Base-by-base conservation (phyloP, 2,888 invertebrate species). In the Hydrotaea cyrtoneurina region DNA sequence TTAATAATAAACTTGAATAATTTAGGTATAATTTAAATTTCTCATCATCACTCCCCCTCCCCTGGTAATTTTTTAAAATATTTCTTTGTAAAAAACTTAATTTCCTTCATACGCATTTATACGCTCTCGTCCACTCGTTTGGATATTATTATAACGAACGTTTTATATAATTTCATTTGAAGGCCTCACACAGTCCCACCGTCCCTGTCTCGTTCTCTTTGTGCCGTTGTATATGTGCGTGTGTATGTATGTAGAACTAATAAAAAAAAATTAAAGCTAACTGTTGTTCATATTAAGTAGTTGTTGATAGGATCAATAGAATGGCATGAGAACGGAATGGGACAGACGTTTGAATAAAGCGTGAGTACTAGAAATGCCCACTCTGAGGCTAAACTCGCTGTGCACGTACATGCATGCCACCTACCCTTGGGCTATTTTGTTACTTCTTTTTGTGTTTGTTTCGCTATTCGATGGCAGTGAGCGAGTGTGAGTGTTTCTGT, bases 201-300 rank as follows among this genome's bases (percentile, higher is more conserved):
- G 2, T 53, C 46, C 3, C 17, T 50, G 73, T n/a, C 64, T 73
- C 2, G 36, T 71, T 71, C 15, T n/a, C 7, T 53, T 46, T 50
- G 2, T 53, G 50, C 8, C n/a, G 13, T 15, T 13, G n/a, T 50
- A n/a, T 50, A n/a, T 50, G 15, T 72, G 36, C 26, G 71, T 73
- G 78, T 76, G 79, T 79, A 78, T 78, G 59, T 59, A 72, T n/a
- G n/a, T n/a, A n/a, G n/a, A n/a, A n/a, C 64, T 76, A 76, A 76
- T 66, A 80, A 74, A 39, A 69, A 17, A 76, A 79, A 73, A 82
- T 69, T 74, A 71, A 78, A 78, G 62, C 73, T 76, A 80, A 80
- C 79, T 82, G 85, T 82, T 85, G 79, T 85, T 85, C 85, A 85
- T 85, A 85, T 85, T 82, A 85, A 85, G 77, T 77, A 85, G 85